A percentile compares a stretch with the other conserved stretches of the same genome.
Evolutionary conservation across 2,888 invertebrate species (phyloP).

Genomic region (Diaphora mendica): DNA sequence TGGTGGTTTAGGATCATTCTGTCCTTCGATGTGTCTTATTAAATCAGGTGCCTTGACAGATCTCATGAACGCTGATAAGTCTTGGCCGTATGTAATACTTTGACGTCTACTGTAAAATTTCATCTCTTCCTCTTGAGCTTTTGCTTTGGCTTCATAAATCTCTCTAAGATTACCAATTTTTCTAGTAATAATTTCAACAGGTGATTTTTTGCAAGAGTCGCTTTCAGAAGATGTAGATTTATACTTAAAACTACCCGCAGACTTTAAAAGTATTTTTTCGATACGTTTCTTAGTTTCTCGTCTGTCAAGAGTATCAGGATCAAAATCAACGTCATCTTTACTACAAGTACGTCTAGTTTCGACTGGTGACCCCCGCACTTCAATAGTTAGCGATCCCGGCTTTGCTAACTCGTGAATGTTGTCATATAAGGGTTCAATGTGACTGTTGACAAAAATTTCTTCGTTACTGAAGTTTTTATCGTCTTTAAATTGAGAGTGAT

Average conservation of each 20-base stretch:
- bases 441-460: slow-evolving; percentile 89
- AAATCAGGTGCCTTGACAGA: slow-evolving; percentile 71
- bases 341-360: slow-evolving; percentile 89
- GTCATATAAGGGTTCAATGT: slow-evolving; percentile 82
- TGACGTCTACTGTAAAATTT: slow-evolving; percentile 73
- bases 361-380: slow-evolving; percentile 91
- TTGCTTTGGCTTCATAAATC: slow-evolving; percentile 91
- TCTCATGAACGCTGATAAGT: slow-evolving; percentile 68
- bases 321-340: slow-evolving; percentile 92
- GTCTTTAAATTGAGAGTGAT: slow-evolving; percentile 62
- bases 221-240: slow-evolving; percentile 73
- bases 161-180: slow-evolving; percentile 91
- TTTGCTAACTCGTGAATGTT: slow-evolving; percentile 75
- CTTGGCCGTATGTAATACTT: slow-evolving; percentile 73
- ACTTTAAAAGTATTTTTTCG: slow-evolving; percentile 87
- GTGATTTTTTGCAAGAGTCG: slow-evolving; percentile 60
- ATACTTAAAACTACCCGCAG: slow-evolving; percentile 91
- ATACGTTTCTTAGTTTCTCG: slow-evolving; percentile 75
- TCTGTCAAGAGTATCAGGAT: slow-evolving; percentile 94
- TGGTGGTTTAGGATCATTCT: slow-evolving; percentile 75
- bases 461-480: slow-evolving; percentile 82
- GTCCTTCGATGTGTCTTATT: slow-evolving; percentile 67
- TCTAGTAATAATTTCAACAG: slow-evolving; percentile 80
- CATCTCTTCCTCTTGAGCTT: slow-evolving; percentile 69
- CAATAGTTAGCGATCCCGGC: slow-evolving; percentile 93